Conservation (phyloP, 2,113 vertebrate genomes). For the Pipa parva region DNA sequence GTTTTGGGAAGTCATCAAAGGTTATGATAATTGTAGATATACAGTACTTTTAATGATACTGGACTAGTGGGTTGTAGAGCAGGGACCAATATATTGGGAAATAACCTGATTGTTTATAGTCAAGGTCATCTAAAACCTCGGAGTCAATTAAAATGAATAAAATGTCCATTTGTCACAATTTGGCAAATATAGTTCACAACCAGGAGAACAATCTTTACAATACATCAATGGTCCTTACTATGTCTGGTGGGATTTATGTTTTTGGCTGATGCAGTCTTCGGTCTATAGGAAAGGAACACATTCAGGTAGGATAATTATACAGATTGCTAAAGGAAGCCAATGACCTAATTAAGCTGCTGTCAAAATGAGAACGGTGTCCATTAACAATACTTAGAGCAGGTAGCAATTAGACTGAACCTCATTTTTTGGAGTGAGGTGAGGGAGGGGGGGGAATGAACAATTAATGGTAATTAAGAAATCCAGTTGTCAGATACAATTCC, state of each 20-base stretch:
- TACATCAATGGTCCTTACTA: too few species aligned
- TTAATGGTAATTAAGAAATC: slow-evolving; percentile 30
- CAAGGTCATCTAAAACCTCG: too few species aligned
- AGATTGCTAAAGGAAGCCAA: slow-evolving; percentile 10
- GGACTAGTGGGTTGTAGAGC: too few species aligned
- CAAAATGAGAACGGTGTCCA: slow-evolving; percentile 15
- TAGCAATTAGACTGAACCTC: slow-evolving; percentile 21
- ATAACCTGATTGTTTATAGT: too few species aligned
- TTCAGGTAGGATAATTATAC: slow-evolving; percentile 19
- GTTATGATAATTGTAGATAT: too few species aligned
- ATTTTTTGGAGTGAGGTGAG: slow-evolving; percentile 1
- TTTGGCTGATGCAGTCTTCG: not conserved
- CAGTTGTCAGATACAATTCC: slow-evolving; percentile 11
- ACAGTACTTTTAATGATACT: too few species aligned
- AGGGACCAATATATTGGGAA: too few species aligned
- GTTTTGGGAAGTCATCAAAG: too few species aligned
- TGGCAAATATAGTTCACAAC: not conserved
- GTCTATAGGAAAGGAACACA: not conserved
- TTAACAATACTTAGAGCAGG: slow-evolving; percentile 17
- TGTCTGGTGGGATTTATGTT: not conserved
- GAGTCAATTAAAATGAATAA: too few species aligned
- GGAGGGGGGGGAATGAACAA: slow-evolving; percentile 11
- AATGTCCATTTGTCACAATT: not conserved
- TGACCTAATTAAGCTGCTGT: slow-evolving; percentile 30
- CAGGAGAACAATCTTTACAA: not conserved